Evolutionary conservation across 2,797 vertebrate genomes (phyloP).

Genomic region (Microcaecilia unicolor): DNA sequence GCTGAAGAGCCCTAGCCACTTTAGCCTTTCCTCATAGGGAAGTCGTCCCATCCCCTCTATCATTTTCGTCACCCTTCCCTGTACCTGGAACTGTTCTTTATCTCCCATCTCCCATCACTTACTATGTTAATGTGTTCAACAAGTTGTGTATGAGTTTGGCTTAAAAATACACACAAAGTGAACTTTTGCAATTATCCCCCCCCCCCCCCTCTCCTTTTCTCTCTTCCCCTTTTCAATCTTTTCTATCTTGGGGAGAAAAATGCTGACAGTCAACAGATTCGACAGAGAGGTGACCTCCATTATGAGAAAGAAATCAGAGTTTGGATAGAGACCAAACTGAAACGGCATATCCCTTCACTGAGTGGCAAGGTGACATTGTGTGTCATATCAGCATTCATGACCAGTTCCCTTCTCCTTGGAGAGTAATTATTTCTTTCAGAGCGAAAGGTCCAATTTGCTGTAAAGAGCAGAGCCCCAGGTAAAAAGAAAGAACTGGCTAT

Average conservation of each 20-base stretch:
- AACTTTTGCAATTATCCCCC: slow-evolving; percentile 24
- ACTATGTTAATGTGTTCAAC: slow-evolving; percentile 2
- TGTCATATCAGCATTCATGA: slow-evolving; percentile 77
- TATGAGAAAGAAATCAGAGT: slow-evolving; percentile 24
- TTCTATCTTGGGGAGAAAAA: slow-evolving; percentile 13
- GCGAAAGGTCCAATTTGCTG: slow-evolving; percentile 84
- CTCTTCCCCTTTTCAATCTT: slow-evolving; percentile 21
- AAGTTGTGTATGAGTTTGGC: neutral
- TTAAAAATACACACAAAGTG: neutral
- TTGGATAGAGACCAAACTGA: slow-evolving; percentile 38
- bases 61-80: no score
- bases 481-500: slow-evolving; percentile 18
- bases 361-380: slow-evolving; percentile 89
- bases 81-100: no score
- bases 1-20: no score
- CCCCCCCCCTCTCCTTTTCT: slow-evolving; percentile 23
- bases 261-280: slow-evolving; percentile 44
- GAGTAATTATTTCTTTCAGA: slow-evolving; percentile 84
- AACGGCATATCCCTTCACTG: slow-evolving; percentile 41
- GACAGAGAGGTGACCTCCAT: slow-evolving; percentile 53
- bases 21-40: no score
- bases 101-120: no score
- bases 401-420: slow-evolving; percentile 72
- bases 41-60: no score
- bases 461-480: slow-evolving; percentile 79